Conservation (phyloP, 2,888 invertebrate genomes). For the Drosophila seclusa region DNA sequence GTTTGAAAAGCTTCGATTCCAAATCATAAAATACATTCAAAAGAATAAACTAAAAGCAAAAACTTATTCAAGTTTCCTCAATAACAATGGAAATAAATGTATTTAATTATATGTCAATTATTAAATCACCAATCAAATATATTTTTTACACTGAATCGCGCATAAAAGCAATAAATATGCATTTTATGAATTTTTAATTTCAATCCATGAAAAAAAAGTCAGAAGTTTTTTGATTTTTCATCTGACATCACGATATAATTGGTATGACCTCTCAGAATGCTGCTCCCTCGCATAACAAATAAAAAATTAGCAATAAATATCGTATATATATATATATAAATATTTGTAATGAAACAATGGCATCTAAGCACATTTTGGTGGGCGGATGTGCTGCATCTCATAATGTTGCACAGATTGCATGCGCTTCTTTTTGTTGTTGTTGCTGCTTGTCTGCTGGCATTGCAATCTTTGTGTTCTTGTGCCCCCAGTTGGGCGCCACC, state of each 20-base stretch:
- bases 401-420: constrained; percentile 50
- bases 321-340: constrained; percentile 21
- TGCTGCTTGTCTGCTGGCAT: constrained; percentile 16
- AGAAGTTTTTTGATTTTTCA: constrained; percentile 45
- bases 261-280: constrained; percentile 60
- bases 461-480: constrained; percentile 38
- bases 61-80: background rate
- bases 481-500: constrained; percentile 17
- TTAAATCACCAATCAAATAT: constrained; percentile 1
- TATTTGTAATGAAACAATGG: constrained; percentile 55
- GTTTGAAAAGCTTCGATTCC: background rate
- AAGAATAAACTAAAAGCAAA: background rate
- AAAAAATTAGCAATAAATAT: constrained; percentile 43
- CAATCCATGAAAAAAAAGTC: constrained; percentile 23
- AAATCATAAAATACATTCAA: background rate
- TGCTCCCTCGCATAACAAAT: constrained; percentile 39
- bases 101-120: constrained; percentile 11
- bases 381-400: constrained; percentile 69
- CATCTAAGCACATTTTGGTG: constrained; percentile 54
- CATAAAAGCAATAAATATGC: constrained; percentile 31
- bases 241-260: constrained; percentile 68
- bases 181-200: constrained; percentile 27
- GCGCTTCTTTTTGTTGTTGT: constrained; percentile 16
- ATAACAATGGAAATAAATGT: constrained; percentile 9
- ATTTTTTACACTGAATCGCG: constrained; percentile 1